Conservation (phyloP, 2,888 invertebrate species). For the Stegana nigrithorax region DNA sequence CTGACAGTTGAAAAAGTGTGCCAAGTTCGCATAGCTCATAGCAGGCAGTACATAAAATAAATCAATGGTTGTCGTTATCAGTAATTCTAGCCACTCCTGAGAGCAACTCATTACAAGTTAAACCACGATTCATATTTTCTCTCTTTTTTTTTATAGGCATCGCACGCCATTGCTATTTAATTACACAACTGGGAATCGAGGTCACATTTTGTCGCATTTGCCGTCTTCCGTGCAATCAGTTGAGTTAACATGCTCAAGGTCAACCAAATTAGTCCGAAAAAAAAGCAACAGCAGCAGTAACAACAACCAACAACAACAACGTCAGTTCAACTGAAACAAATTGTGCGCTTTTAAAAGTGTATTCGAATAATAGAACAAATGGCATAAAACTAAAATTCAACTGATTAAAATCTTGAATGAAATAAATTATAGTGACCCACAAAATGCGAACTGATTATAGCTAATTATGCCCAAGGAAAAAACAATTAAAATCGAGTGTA, state of each 20-base stretch:
- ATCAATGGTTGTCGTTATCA: too few relatives aligned
- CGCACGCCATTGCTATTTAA: constrained; percentile 23
- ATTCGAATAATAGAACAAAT: constrained; percentile 29
- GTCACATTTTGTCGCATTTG: constrained; percentile 5
- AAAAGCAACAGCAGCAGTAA: neutral
- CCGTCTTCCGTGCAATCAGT: too few relatives aligned
- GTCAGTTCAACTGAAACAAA: neutral
- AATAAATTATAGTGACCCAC: constrained; percentile 46
- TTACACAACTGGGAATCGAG: constrained; percentile 17
- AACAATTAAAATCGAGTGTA: constrained; percentile 39
- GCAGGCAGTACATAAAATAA: too few relatives aligned
- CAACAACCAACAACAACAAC: too few relatives aligned
- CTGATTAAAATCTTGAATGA: constrained; percentile 48
- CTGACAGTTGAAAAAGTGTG: too few relatives aligned
- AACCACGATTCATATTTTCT: too few relatives aligned
- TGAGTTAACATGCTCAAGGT: too few relatives aligned
- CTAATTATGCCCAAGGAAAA: constrained; percentile 51
- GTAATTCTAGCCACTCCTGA: too few relatives aligned
- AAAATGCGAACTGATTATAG: constrained; percentile 47
- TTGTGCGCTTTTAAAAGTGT: constrained; percentile 39
- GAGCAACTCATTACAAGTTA: constrained; percentile 2
- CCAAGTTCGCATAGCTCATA: too few relatives aligned
- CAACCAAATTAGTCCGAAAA: constrained; percentile 23
- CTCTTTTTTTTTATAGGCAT: too few relatives aligned
- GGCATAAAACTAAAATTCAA: constrained; percentile 30